These are phyloP conservation scores for Hippocampus comes DNA, from an alignment of 2,113 vertebrate genomes.

Conservation along the genomic window DNA sequence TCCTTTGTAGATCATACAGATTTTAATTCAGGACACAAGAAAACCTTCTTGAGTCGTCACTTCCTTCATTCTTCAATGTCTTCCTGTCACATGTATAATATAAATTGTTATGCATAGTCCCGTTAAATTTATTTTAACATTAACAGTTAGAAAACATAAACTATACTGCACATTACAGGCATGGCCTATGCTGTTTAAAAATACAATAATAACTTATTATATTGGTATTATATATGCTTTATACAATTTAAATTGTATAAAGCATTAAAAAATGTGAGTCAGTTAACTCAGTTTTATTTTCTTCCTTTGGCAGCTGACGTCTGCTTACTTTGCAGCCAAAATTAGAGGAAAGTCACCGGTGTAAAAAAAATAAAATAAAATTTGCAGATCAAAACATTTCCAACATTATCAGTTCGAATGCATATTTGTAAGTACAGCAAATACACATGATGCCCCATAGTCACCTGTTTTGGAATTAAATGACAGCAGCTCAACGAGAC, in stretches of 20 bases:
- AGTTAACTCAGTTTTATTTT: too few relatives aligned
- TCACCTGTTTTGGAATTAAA: background rate
- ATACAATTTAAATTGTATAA: too few relatives aligned
- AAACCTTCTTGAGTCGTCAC: background rate
- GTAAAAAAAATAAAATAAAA: background rate
- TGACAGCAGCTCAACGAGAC: background rate
- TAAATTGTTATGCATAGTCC: background rate
- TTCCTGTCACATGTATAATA: background rate
- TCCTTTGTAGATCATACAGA: constrained; percentile 20
- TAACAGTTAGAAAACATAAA: background rate
- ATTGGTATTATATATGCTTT: too few relatives aligned
- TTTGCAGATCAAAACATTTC: background rate
- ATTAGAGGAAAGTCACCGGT: too few relatives aligned
- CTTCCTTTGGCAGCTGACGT: too few relatives aligned
- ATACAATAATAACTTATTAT: too few relatives aligned
- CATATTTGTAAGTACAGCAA: background rate
- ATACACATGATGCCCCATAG: background rate
- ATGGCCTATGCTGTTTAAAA: too few relatives aligned
- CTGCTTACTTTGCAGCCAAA: too few relatives aligned
- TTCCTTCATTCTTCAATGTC: background rate
- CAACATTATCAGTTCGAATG: background rate
- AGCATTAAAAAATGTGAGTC: too few relatives aligned
- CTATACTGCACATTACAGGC: background rate
- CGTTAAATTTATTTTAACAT: background rate
- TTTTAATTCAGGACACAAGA: background rate